These are phyloP conservation scores for Synergus gifuensis DNA, from an alignment of 2,888 invertebrate species.

Conservation along the genomic window DNA sequence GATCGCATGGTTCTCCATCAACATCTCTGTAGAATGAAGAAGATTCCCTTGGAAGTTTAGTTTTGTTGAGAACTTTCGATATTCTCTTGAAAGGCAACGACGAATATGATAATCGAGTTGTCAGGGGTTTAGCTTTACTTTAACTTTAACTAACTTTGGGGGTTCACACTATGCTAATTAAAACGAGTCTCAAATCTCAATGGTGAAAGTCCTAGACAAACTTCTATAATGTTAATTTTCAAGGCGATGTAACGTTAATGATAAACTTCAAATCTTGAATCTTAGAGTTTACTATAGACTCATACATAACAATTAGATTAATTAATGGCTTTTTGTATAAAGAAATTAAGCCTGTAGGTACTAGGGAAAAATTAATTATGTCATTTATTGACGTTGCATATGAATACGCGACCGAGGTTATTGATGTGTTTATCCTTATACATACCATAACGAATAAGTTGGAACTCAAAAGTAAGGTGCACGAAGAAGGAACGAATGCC, in stretches of 20 bases:
- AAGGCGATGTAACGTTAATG: conserved; percentile 32
- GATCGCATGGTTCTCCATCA: neutral
- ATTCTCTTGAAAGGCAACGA: conserved; percentile 35
- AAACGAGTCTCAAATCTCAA: conserved; percentile 33
- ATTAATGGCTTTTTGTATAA: neutral
- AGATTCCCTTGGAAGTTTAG: conserved; percentile 10
- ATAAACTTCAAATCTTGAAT: neutral
- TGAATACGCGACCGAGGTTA: neutral
- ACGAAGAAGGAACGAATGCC: conserved; percentile 50
- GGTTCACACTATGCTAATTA: conserved; percentile 21
- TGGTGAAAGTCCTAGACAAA: conserved; percentile 18
- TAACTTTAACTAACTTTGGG: conserved; percentile 33
- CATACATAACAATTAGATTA: neutral
- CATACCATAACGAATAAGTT: neutral
- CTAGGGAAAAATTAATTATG: too few species aligned
- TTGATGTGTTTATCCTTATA: neutral
- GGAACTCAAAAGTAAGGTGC: conserved; percentile 27
- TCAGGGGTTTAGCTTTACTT: conserved; percentile 11
- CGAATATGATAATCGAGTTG: conserved; percentile 40
- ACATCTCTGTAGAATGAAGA: conserved; percentile 14
- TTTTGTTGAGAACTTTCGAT: conserved; percentile 25
- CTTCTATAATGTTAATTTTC: conserved; percentile 37
- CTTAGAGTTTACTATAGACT: neutral
- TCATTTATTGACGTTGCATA: too few species aligned
- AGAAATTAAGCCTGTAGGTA: too few species aligned